Conservation (phyloP, 2,888 invertebrate genomes). For the Drosophila subsilvestris region DNA sequence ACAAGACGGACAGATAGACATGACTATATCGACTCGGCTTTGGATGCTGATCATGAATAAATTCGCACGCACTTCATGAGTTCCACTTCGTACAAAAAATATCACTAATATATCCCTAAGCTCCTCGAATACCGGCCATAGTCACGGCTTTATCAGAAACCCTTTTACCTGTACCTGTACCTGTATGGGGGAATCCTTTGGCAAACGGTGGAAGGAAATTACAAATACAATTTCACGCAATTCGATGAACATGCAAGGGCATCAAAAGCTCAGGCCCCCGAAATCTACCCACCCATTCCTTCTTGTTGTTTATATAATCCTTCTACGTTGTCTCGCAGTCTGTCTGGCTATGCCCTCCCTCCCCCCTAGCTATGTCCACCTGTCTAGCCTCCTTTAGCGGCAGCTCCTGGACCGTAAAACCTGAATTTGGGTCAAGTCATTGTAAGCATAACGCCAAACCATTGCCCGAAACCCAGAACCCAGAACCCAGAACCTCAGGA, state of each 20-base stretch:
- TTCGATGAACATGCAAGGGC: neutral
- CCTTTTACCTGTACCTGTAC: too few species aligned
- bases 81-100: too few species aligned
- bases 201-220: neutral
- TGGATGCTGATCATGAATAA: too few species aligned
- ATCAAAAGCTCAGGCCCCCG: neutral
- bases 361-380: neutral
- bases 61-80: too few species aligned
- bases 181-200: neutral
- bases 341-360: slow-evolving; percentile 13
- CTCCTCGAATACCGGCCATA: too few species aligned
- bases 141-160: too few species aligned
- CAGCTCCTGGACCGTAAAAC: slow-evolving; percentile 74
- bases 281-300: slow-evolving; percentile 20
- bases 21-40: too few species aligned
- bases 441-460: slow-evolving; percentile 52
- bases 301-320: slow-evolving; percentile 79
- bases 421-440: slow-evolving; percentile 76
- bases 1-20: too few species aligned
- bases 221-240: too few species aligned
- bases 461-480: slow-evolving; percentile 1
- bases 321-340: slow-evolving; percentile 67
- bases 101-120: too few species aligned
- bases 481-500: slow-evolving; percentile 3
- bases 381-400: slow-evolving; percentile 34